Conservation (phyloP, 2,888 invertebrate genomes). For the Leuctra nigra region DNA sequence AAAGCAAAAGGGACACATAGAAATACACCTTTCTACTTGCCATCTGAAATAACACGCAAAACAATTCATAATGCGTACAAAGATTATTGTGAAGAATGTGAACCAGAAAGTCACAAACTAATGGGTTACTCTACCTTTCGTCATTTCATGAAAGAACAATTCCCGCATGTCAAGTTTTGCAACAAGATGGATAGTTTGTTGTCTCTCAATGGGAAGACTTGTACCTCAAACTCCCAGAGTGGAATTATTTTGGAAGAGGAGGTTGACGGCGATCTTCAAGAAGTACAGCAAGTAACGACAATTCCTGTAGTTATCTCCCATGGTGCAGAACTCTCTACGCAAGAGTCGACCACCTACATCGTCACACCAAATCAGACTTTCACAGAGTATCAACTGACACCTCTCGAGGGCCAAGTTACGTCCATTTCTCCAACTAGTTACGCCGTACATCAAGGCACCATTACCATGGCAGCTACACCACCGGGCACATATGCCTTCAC, state of each 20-base stretch:
- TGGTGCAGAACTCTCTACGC: slow-evolving; percentile 38
- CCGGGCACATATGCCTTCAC: slow-evolving; percentile 22
- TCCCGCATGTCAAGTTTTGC: slow-evolving; percentile 66
- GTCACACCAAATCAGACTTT: slow-evolving; percentile 45
- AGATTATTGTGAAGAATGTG: slow-evolving; percentile 62
- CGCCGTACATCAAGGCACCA: slow-evolving; percentile 18
- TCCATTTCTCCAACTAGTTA: slow-evolving; percentile 18
- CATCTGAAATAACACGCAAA: slow-evolving; percentile 55
- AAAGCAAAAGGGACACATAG: slow-evolving; percentile 43
- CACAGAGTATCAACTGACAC: slow-evolving; percentile 25
- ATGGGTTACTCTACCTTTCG: slow-evolving; percentile 77
- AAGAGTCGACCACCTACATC: slow-evolving; percentile 57
- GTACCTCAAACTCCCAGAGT: slow-evolving; percentile 32
- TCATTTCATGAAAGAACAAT: slow-evolving; percentile 75
- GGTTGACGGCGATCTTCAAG: slow-evolving; percentile 48
- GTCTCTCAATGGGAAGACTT: not conserved
- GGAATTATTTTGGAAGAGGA: too few species aligned
- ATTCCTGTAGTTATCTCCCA: slow-evolving; percentile 56
- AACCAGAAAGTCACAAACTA: slow-evolving; percentile 62
- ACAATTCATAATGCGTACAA: slow-evolving; percentile 68
- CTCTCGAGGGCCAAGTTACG: too few species aligned
- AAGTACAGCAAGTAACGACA: slow-evolving; percentile 48
- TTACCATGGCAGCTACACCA: slow-evolving; percentile 21
- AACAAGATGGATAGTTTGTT: not conserved
- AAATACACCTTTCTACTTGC: slow-evolving; percentile 43